A percentile compares a stretch with the other conserved stretches of the same genome.
phyloP scores from a whole-genome alignment of 1,140 invertebrate species.

The Pseudomyrmex dendroicus region DNA sequence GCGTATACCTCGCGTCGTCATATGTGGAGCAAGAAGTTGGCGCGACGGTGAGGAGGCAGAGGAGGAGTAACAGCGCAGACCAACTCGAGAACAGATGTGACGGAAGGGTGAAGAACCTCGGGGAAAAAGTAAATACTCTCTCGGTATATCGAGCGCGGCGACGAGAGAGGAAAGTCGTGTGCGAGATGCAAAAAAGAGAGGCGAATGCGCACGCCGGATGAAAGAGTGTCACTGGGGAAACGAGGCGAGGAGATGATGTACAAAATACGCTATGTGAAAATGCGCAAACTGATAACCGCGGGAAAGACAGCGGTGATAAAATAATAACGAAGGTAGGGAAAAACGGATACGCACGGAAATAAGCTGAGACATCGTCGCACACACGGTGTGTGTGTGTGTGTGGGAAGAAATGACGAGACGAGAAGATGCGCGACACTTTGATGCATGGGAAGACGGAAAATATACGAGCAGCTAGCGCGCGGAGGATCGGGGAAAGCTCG shows the following conservation, averaged over 20 bases:
- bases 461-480: background rate
- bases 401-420: constrained; percentile 13
- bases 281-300: constrained; percentile 18
- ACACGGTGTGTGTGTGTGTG: background rate
- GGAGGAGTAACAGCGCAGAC: background rate
- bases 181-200: background rate
- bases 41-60: background rate
- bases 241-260: background rate
- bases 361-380: constrained; percentile 2
- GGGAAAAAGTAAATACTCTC: constrained; percentile 36
- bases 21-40: constrained; percentile 50
- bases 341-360: constrained; percentile 23
- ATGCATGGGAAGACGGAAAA: constrained; percentile 16
- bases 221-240: background rate
- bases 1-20: constrained; percentile 33
- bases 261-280: background rate
- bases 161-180: background rate
- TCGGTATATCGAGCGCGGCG: background rate
- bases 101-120: constrained; percentile 37
- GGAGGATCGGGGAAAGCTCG: constrained; percentile 13
- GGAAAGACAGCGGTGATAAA: background rate
- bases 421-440: constrained; percentile 34
- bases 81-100: constrained; percentile 40
- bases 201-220: background rate
- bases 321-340: background rate